Conservation (phyloP, 2,888 invertebrate genomes). For the Fragum sueziense region DNA sequence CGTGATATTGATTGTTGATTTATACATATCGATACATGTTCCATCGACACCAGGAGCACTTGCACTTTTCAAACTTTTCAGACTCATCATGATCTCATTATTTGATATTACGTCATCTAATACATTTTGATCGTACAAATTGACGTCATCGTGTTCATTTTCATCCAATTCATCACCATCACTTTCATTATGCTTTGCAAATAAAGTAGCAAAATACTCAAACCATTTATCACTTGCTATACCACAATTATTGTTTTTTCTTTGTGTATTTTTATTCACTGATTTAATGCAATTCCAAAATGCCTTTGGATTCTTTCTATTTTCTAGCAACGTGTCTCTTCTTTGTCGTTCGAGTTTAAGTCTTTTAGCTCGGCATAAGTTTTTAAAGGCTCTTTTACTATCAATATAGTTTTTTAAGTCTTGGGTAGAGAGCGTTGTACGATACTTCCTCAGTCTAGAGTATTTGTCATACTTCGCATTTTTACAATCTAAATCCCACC, state of each 20-base stretch:
- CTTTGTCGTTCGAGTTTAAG: constrained; percentile 5
- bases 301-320: constrained; percentile 19
- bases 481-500: background rate
- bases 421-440: background rate
- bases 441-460: background rate
- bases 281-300: constrained; percentile 26
- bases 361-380: constrained; percentile 20
- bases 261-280: background rate
- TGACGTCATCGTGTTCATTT: constrained; percentile 10
- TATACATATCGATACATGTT: constrained; percentile 17
- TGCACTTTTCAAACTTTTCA: background rate
- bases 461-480: too few species aligned
- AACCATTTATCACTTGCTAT: background rate
- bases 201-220: background rate
- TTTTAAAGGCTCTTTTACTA: constrained; percentile 12
- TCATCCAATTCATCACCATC: background rate
- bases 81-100: constrained; percentile 4
- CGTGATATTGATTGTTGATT: background rate
- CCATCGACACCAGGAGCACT: constrained; percentile 2
- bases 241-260: too few species aligned
- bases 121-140: background rate
- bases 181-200: background rate
- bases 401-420: constrained; percentile 13
- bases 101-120: background rate
- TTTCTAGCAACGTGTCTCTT: constrained; percentile 12